Conservation (phyloP, 2,888 invertebrate genomes). For the Lasioglossum zephyrum region DNA sequence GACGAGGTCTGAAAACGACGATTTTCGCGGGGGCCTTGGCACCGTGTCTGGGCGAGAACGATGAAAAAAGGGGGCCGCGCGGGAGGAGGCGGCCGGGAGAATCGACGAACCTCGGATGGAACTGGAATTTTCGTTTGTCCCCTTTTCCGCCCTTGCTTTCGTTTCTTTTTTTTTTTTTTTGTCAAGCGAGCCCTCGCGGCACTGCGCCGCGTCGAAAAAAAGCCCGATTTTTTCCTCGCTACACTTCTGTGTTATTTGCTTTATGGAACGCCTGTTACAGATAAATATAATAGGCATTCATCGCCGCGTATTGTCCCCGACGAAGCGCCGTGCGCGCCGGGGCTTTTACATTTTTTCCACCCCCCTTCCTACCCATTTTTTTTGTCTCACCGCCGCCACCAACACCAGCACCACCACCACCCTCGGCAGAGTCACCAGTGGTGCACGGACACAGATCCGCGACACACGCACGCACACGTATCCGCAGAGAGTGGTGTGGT, state of each 20-base stretch:
- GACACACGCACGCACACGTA: too few relatives aligned
- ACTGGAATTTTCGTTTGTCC: slow-evolving; percentile 72
- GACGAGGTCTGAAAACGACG: slow-evolving; percentile 7
- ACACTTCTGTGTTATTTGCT: slow-evolving; percentile 83
- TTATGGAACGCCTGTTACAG: slow-evolving; percentile 84
- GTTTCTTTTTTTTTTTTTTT: slow-evolving; percentile 50
- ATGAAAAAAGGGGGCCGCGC: background rate
- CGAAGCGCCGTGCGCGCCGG: slow-evolving; percentile 82
- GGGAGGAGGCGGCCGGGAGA: slow-evolving; percentile 6
- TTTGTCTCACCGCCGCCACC: slow-evolving; percentile 72
- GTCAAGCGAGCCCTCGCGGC: slow-evolving; percentile 70
- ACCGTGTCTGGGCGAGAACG: slow-evolving; percentile 32
- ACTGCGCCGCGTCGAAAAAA: slow-evolving; percentile 73
- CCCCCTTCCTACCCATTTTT: slow-evolving; percentile 70
- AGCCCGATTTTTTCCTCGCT: slow-evolving; percentile 79
- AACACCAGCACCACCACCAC: slow-evolving; percentile 44
- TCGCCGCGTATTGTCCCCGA: slow-evolving; percentile 83
- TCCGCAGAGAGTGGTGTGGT: background rate
- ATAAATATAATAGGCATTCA: slow-evolving; percentile 85
- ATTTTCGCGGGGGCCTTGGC: slow-evolving; percentile 44
- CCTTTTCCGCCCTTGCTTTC: slow-evolving; percentile 60
- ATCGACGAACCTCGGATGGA: slow-evolving; percentile 61
- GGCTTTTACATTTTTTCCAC: slow-evolving; percentile 82
- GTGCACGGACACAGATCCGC: background rate
- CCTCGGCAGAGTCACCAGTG: slow-evolving; percentile 20